Evolutionary conservation across 2,888 invertebrate species (phyloP).

Genomic region (Noctua pronuba): DNA sequence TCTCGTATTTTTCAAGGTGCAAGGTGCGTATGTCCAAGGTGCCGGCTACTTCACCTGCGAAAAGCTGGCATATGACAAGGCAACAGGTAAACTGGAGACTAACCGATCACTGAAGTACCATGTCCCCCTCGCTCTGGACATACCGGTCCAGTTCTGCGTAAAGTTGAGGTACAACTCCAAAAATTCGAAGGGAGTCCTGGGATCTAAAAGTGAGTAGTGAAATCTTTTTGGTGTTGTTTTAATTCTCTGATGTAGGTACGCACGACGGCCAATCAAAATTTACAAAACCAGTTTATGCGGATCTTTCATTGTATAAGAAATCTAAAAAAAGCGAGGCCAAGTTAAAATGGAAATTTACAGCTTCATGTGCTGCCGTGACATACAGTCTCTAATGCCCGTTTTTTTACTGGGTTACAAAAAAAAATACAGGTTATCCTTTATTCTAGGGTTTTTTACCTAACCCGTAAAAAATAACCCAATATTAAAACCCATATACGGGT

Average conservation of each 20-base stretch:
- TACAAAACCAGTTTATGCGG: no score
- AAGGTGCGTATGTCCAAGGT: constrained; percentile 93
- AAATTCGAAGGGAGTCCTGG: constrained; percentile 91
- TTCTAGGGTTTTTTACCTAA: no score
- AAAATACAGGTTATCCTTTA: no score
- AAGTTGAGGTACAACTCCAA: constrained; percentile 91
- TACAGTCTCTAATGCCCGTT: no score
- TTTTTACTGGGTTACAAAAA: no score
- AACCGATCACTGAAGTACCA: constrained; percentile 94
- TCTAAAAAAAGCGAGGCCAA: no score
- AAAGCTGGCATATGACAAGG: constrained; percentile 90
- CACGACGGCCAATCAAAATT: no score
- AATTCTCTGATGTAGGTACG: not conserved
- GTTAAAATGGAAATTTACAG: no score
- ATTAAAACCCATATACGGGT: no score
- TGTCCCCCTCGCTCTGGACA: constrained; percentile 92
- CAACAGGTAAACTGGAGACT: constrained; percentile 92
- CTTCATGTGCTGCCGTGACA: no score
- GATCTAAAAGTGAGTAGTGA: constrained; percentile 91
- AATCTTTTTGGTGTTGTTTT: not conserved
- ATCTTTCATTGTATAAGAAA: no score
- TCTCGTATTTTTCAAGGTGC: constrained; percentile 81
- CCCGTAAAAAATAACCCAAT: no score
- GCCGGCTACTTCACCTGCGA: constrained; percentile 93
- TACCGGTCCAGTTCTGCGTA: constrained; percentile 92